Percentiles rank a stretch among this genome's conserved stretches.
Conservation (phyloP, 2,888 invertebrate genomes). For the Cephus spinipes region DNA sequence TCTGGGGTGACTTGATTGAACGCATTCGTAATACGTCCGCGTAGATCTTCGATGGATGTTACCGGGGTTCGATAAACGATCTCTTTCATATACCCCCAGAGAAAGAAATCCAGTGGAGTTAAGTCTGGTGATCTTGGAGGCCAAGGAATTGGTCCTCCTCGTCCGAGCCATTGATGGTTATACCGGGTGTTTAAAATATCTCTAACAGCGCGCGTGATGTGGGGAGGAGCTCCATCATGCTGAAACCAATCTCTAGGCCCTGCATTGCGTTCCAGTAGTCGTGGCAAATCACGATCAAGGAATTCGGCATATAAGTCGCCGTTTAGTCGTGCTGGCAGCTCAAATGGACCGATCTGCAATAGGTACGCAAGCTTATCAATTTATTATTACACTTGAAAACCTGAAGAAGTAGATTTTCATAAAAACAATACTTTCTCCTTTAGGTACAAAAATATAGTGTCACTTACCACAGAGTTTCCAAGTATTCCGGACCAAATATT, state of each 20-base stretch:
- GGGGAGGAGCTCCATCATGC: no score
- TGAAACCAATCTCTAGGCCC: neutral
- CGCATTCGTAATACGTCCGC: neutral
- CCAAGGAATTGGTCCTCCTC: constrained; percentile 26
- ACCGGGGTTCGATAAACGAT: constrained; percentile 6
- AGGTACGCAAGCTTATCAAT: no score
- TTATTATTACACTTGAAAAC: no score
- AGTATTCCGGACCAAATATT: no score
- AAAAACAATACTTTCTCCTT: no score
- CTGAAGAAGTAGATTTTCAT: no score
- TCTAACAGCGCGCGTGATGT: constrained; percentile 2
- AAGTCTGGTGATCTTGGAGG: constrained; percentile 26
- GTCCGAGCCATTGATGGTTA: constrained; percentile 21
- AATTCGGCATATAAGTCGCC: neutral
- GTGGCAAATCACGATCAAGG: constrained; percentile 28
- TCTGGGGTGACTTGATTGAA: neutral
- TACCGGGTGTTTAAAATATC: constrained; percentile 12
- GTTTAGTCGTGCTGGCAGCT: constrained; percentile 30
- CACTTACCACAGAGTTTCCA: no score
- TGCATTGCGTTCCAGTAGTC: constrained; percentile 10
- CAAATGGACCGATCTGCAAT: constrained; percentile 22
- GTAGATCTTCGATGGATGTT: neutral
- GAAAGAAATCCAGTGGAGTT: neutral
- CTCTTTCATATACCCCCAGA: no score
- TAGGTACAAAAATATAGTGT: no score